These are phyloP conservation scores for Tiphia femorata DNA, from an alignment of 2,888 invertebrate species.

Conservation along the genomic window DNA sequence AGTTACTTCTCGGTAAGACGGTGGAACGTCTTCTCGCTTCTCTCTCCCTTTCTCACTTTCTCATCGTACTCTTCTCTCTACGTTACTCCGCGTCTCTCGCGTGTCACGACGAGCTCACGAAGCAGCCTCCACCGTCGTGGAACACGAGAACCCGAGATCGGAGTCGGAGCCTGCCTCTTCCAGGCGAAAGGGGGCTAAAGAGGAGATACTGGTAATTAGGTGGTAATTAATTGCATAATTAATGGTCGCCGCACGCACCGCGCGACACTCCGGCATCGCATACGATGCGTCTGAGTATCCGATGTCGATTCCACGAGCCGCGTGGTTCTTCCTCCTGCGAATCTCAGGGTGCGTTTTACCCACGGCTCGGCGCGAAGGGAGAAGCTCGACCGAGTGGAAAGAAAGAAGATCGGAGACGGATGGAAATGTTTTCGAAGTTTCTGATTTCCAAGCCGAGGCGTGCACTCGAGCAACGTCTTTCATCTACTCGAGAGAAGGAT, in stretches of 20 bases:
- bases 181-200: conserved; percentile 29
- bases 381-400: not conserved
- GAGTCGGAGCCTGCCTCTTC: conserved; percentile 8
- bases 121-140: conserved; percentile 14
- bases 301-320: conserved; percentile 34
- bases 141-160: conserved; percentile 10
- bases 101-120: conserved; percentile 21
- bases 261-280: conserved; percentile 30
- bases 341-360: no score
- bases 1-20: conserved; percentile 13
- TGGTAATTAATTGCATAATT: conserved; percentile 64
- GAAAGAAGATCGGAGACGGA: conserved; percentile 1
- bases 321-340: no score
- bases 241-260: conserved; percentile 47
- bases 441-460: conserved; percentile 12
- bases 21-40: conserved; percentile 18
- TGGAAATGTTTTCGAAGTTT: conserved; percentile 15
- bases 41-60: not conserved
- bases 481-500: no score
- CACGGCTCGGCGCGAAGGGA: no score
- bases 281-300: conserved; percentile 32
- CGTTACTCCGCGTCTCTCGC: no score
- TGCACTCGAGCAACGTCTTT: no score
- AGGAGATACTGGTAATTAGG: conserved; percentile 58
- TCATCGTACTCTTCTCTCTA: no score